A percentile compares a stretch with the other conserved stretches of the same genome.
phyloP scores from a whole-genome alignment of 1,140 invertebrate genomes.

The Drosophila virilis region DNA sequence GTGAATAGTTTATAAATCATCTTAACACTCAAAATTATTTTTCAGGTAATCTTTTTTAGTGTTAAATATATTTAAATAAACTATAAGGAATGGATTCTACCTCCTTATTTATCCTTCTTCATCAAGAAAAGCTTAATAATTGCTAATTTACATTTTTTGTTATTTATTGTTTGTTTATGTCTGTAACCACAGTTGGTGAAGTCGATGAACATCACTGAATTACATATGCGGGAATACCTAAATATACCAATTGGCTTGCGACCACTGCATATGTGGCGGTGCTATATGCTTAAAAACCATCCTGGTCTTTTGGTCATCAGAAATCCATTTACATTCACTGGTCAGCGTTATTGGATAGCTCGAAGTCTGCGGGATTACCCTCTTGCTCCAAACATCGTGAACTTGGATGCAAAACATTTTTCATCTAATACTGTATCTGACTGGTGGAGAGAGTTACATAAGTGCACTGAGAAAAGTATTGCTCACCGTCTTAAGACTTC shows the following conservation, averaged over 20 bases:
- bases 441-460: slow-evolving; percentile 85
- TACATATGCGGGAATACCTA: neutral
- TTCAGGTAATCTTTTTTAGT: too few species aligned
- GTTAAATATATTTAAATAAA: too few species aligned
- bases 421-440: slow-evolving; percentile 42
- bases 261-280: slow-evolving; percentile 85
- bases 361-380: slow-evolving; percentile 92
- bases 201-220: neutral
- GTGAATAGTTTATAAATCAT: too few species aligned
- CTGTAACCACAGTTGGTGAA: slow-evolving; percentile 23
- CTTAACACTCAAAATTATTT: too few species aligned
- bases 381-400: slow-evolving; percentile 90
- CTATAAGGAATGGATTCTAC: too few species aligned
- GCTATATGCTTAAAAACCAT: slow-evolving; percentile 86
- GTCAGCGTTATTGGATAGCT: slow-evolving; percentile 93
- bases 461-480: slow-evolving; percentile 71
- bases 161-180: neutral
- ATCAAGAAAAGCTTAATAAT: too few species aligned
- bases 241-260: slow-evolving; percentile 75
- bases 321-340: slow-evolving; percentile 92
- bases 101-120: too few species aligned
- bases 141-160: neutral
- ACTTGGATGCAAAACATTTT: slow-evolving; percentile 87
- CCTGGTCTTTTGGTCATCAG: slow-evolving; percentile 91
- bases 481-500: slow-evolving; percentile 86